Conservation (phyloP, 2,888 invertebrate genomes). For the Lithophane socia region DNA sequence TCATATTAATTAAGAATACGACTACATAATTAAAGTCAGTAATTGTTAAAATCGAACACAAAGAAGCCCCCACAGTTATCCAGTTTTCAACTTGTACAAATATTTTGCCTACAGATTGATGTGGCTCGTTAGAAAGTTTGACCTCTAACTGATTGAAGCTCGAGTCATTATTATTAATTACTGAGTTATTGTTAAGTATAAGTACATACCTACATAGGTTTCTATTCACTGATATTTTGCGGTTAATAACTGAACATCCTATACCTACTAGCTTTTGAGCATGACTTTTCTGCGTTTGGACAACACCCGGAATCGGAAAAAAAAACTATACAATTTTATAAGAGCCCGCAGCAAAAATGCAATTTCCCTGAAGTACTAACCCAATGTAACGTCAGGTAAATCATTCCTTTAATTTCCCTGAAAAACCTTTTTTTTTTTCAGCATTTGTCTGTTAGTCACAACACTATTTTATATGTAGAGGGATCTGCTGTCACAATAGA, state of each 20-base stretch:
- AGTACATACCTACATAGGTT: slow-evolving; percentile 31
- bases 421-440: neutral
- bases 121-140: slow-evolving; percentile 65
- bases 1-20: slow-evolving; percentile 55
- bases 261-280: slow-evolving; percentile 1
- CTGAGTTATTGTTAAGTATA: slow-evolving; percentile 54
- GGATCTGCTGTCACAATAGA: neutral
- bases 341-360: neutral
- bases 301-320: neutral
- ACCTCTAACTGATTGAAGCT: slow-evolving; percentile 58
- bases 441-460: neutral
- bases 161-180: slow-evolving; percentile 69
- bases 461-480: neutral
- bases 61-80: slow-evolving; percentile 41
- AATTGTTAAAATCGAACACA: slow-evolving; percentile 47
- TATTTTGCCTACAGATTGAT: slow-evolving; percentile 63
- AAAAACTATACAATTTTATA: neutral
- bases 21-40: slow-evolving; percentile 34
- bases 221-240: slow-evolving; percentile 40
- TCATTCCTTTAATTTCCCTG: neutral
- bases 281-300: neutral
- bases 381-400: too few species aligned
- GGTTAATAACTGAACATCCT: slow-evolving; percentile 28
- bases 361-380: neutral
- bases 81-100: slow-evolving; percentile 59